Evolutionary conservation across 2,797 vertebrate species (phyloP).

Genomic region (Hyperoplus immaculatus): DNA sequence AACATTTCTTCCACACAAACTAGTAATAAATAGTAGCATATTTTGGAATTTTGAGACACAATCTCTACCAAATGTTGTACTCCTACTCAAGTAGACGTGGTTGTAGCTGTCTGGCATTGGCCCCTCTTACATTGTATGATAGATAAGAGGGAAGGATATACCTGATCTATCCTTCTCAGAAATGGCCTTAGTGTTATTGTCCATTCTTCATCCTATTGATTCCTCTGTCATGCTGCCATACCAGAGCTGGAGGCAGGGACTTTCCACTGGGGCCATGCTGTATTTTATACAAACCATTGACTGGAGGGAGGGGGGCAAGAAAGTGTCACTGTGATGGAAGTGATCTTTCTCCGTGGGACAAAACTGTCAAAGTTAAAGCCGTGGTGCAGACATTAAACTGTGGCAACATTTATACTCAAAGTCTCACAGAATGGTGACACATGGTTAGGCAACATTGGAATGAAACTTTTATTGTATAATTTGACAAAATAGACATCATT

Average conservation of each 20-base stretch:
- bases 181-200: constrained; percentile 69
- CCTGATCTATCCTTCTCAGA: constrained; percentile 68
- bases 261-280: constrained; percentile 69
- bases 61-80: constrained; percentile 8
- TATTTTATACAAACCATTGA: constrained; percentile 76
- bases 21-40: background rate
- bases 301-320: constrained; percentile 50
- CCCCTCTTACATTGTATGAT: constrained; percentile 60
- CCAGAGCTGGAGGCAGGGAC: constrained; percentile 68
- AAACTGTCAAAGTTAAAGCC: constrained; percentile 64
- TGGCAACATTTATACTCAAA: constrained; percentile 28
- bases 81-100: background rate
- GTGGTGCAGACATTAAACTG: constrained; percentile 40
- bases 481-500: background rate
- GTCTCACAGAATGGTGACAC: constrained; percentile 10
- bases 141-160: constrained; percentile 62
- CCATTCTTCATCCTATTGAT: constrained; percentile 82
- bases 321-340: constrained; percentile 63
- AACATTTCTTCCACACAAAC: constrained; percentile 1
- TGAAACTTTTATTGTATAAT: background rate
- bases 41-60: background rate
- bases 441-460: background rate
- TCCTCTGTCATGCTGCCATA: constrained; percentile 68
- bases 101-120: constrained; percentile 20
- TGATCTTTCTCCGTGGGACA: constrained; percentile 64